Percentiles rank a stretch among this genome's conserved stretches.
phyloP scores from a whole-genome alignment of 1,140 invertebrate species.

The Aphis craccivora region DNA sequence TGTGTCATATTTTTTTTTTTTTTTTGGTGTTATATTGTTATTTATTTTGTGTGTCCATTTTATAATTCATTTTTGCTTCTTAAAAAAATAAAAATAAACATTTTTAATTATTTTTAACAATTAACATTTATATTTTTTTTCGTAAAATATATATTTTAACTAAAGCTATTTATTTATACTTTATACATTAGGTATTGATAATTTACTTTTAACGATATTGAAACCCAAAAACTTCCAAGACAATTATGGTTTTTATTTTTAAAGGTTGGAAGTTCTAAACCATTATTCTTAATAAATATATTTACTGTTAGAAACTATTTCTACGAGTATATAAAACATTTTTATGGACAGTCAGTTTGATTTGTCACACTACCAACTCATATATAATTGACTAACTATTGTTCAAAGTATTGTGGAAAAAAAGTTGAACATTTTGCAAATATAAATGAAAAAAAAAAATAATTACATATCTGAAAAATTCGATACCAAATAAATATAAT shows the following conservation, averaged over 20 bases:
- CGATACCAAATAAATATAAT: not conserved
- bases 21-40: too few relatives aligned
- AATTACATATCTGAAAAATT: not conserved
- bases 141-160: not conserved
- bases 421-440: not conserved
- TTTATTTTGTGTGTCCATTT: too few relatives aligned
- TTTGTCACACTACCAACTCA: not conserved
- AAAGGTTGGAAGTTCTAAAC: not conserved
- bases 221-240: not conserved
- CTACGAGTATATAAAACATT: not conserved
- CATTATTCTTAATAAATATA: not conserved
- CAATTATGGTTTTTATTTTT: constrained; percentile 2
- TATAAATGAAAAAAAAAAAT: not conserved
- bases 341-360: not conserved
- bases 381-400: not conserved
- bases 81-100: too few relatives aligned
- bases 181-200: not conserved
- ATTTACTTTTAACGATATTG: not conserved
- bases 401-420: not conserved
- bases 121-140: too few relatives aligned
- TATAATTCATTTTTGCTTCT: too few relatives aligned
- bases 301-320: not conserved
- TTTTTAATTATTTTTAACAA: not conserved
- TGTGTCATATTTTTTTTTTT: too few relatives aligned
- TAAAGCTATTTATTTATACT: not conserved